Evolutionary conservation across 2,888 invertebrate species (phyloP).

Genomic region (Xestobium rufovillosum): DNA sequence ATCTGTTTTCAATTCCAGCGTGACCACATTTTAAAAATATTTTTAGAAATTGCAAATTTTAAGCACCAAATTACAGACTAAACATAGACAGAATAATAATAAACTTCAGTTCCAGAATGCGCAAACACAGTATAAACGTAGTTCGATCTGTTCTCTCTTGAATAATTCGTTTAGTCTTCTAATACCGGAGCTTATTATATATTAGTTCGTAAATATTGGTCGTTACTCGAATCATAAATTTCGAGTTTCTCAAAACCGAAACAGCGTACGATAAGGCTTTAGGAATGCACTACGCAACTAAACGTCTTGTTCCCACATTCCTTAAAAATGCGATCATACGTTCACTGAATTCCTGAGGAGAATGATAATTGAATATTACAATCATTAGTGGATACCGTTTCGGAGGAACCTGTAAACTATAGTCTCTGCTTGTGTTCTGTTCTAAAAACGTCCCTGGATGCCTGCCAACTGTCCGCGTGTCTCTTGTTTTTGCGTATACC

Average conservation of each 20-base stretch:
- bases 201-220: too few species aligned
- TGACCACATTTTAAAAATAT: constrained; percentile 23
- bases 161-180: too few species aligned
- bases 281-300: too few species aligned
- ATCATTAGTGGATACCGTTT: constrained; percentile 17
- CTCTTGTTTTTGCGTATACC: constrained; percentile 29
- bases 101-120: too few species aligned
- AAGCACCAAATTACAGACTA: constrained; percentile 27
- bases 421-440: constrained; percentile 36
- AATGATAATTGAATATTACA: constrained; percentile 23
- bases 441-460: constrained; percentile 38
- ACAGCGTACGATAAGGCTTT: too few species aligned
- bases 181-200: too few species aligned
- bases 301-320: not conserved
- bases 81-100: constrained; percentile 29
- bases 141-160: too few species aligned
- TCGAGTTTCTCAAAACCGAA: too few species aligned
- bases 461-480: constrained; percentile 36
- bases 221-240: too few species aligned
- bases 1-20: too few species aligned
- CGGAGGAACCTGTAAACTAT: constrained; percentile 23
- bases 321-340: not conserved
- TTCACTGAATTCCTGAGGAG: not conserved
- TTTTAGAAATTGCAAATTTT: constrained; percentile 27
- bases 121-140: too few species aligned